Conservation (phyloP, 1,140 invertebrate genomes). For the Scaptomyza pallida region DNA sequence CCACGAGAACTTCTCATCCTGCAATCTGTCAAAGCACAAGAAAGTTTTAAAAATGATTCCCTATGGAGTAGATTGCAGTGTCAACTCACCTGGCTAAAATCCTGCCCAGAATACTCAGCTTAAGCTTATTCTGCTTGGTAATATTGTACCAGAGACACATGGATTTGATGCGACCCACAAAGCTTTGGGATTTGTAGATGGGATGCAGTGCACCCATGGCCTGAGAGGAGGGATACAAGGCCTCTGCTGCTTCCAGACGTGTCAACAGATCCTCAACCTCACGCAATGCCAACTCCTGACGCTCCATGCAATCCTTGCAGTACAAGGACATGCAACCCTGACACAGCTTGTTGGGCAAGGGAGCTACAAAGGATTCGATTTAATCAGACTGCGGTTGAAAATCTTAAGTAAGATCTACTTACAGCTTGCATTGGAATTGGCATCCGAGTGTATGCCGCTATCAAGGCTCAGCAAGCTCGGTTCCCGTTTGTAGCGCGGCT, state of each 20-base stretch:
- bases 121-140: slow-evolving; percentile 92
- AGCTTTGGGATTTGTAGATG: slow-evolving; percentile 88
- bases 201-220: slow-evolving; percentile 90
- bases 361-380: slow-evolving; percentile 36
- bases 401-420: slow-evolving; percentile 21
- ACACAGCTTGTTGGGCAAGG: slow-evolving; percentile 70
- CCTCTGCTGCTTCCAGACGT: slow-evolving; percentile 90
- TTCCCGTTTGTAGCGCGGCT: slow-evolving; percentile 65
- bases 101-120: slow-evolving; percentile 91
- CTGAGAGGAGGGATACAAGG: slow-evolving; percentile 93
- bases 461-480: slow-evolving; percentile 68
- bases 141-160: slow-evolving; percentile 96
- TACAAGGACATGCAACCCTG: slow-evolving; percentile 88
- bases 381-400: background rate
- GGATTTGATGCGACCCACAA: slow-evolving; percentile 89
- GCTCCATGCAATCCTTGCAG: slow-evolving; percentile 88
- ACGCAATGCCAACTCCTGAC: slow-evolving; percentile 89
- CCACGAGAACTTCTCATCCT: slow-evolving; percentile 83
- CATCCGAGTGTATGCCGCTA: slow-evolving; percentile 74
- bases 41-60: too few relatives aligned
- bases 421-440: slow-evolving; percentile 80
- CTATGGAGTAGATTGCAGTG: background rate
- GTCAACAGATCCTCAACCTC: slow-evolving; percentile 90
- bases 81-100: slow-evolving; percentile 86
- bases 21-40: slow-evolving; percentile 51